Percentiles rank a stretch among this genome's conserved stretches.
These are phyloP conservation scores for Trididemnum nubilum DNA, from an alignment of 23 tunicate species.

Conservation along the genomic window DNA sequence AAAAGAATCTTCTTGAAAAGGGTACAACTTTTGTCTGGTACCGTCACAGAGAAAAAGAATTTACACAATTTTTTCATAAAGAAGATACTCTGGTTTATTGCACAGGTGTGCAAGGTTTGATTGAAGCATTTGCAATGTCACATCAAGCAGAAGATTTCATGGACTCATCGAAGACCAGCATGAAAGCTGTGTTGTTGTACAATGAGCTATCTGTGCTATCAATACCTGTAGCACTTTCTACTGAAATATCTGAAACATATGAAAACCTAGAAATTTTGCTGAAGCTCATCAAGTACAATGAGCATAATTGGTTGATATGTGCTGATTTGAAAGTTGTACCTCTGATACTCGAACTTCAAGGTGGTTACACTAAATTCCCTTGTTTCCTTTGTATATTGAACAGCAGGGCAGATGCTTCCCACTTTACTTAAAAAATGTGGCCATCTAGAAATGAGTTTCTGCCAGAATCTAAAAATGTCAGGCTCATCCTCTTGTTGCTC, in stretches of 20 bases:
- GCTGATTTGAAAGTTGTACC: slow-evolving; percentile 16
- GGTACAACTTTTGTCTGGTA: slow-evolving; percentile 33
- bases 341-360: not conserved
- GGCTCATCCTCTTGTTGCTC: no score
- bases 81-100: slow-evolving; percentile 15
- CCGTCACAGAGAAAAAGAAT: slow-evolving; percentile 27
- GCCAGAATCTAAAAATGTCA: no score
- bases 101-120: no score
- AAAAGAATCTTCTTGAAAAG: slow-evolving; percentile 35
- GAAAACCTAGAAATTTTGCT: not conserved
- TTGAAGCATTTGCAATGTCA: slow-evolving; percentile 5
- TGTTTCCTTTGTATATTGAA: no score
- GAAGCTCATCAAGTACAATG: not conserved
- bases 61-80: not conserved
- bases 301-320: no score
- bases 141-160: slow-evolving; percentile 21
- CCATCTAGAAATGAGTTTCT: slow-evolving; percentile 20
- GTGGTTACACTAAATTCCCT: no score
- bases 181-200: slow-evolving; percentile 17
- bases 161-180: not conserved
- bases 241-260: not conserved
- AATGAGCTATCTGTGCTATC: no score
- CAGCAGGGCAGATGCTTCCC: slow-evolving; percentile 18
- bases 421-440: slow-evolving; percentile 7
- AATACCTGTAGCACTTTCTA: not conserved